These are phyloP conservation scores for Pocillopora meandrina DNA, from an alignment of 92 coral and sea anemone species.

Conservation along the genomic window DNA sequence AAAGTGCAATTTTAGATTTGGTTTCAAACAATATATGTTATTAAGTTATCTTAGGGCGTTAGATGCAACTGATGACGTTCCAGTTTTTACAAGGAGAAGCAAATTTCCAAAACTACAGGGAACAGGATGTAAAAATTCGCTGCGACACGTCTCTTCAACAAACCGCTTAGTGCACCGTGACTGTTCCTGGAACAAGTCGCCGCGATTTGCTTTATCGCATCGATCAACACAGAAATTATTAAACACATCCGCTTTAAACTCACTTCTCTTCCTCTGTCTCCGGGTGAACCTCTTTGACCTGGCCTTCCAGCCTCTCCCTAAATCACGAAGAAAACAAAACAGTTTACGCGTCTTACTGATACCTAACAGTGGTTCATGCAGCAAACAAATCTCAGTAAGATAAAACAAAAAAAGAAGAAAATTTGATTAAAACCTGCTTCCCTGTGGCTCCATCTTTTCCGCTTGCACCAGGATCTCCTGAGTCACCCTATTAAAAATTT, in stretches of 20 bases:
- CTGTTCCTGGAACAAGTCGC: too few species aligned
- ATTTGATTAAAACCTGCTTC: not conserved
- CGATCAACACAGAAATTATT: too few species aligned
- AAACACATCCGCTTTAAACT: not conserved
- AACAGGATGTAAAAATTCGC: too few species aligned
- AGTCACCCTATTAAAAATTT: constrained; percentile 3
- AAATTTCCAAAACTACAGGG: too few species aligned
- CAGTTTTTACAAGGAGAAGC: too few species aligned
- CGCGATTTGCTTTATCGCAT: too few species aligned
- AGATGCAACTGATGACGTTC: too few species aligned
- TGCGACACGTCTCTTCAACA: too few species aligned
- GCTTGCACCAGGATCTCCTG: constrained; percentile 18
- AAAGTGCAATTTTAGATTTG: not conserved
- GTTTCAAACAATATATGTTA: not conserved
- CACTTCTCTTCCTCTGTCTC: constrained; percentile 29
- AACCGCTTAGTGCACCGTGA: too few species aligned
- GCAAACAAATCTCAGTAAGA: not conserved
- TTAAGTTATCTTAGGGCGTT: not conserved
- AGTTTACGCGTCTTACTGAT: not conserved
- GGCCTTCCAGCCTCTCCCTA: constrained; percentile 27
- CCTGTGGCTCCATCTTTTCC: constrained; percentile 29
- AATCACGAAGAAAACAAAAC: not conserved
- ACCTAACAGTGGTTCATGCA: too few species aligned
- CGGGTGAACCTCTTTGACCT: constrained; percentile 16
- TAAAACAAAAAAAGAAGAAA: not conserved